Conservation (phyloP, 1,140 invertebrate species). For the Anastrepha obliqua region DNA sequence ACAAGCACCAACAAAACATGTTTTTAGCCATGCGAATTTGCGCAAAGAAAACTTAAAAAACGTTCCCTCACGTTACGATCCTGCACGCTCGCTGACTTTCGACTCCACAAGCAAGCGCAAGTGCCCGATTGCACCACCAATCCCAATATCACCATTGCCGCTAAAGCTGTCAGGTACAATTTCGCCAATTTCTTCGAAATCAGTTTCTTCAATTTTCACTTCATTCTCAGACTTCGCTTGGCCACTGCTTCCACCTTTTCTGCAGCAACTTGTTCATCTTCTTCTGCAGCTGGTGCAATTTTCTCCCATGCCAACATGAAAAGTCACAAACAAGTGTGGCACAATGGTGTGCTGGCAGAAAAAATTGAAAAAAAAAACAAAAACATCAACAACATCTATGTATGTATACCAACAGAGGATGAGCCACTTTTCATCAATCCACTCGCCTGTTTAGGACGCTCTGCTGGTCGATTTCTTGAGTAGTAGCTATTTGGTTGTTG, state of each 20-base stretch:
- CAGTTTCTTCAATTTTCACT: background rate
- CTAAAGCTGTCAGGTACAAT: background rate
- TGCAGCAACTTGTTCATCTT: background rate
- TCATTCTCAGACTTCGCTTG: background rate
- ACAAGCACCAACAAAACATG: too few species aligned
- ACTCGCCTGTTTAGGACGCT: background rate
- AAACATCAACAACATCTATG: background rate
- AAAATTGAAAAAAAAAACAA: background rate
- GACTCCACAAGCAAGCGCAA: slow-evolving; percentile 12
- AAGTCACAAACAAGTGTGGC: background rate
- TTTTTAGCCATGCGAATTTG: too few species aligned
- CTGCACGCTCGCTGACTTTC: slow-evolving; percentile 13
- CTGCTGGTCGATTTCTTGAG: background rate
- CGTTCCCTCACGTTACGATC: too few species aligned
- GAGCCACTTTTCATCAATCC: background rate
- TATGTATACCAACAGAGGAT: background rate
- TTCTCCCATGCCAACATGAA: background rate
- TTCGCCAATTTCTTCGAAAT: slow-evolving; percentile 27
- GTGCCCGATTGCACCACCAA: background rate
- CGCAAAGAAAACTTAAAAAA: too few species aligned
- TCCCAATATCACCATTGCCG: background rate
- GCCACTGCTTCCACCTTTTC: background rate
- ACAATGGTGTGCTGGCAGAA: background rate
- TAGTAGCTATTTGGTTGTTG: background rate
- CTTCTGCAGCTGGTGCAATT: background rate